Base-by-base conservation (phyloP, 2,888 invertebrate genomes). In the Apeira syringaria region DNA sequence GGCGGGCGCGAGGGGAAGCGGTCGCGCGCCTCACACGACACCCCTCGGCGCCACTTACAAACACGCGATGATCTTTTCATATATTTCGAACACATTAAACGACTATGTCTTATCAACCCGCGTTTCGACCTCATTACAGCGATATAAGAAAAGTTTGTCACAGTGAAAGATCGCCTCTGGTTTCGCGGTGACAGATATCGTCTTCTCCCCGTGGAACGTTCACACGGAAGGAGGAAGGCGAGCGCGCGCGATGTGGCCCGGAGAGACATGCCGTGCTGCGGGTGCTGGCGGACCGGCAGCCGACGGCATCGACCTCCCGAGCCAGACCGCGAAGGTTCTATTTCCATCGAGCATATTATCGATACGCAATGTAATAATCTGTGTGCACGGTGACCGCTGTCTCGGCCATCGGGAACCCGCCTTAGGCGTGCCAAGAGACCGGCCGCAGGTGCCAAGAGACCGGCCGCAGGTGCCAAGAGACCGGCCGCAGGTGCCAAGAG, bases 281-380 rank as follows among this genome's bases (percentile, higher is more conserved):
- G 88, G 5, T 89, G 89, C 63, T 89, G 89, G 89, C 88, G 89
- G 87, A 87, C 80, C 40, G 87, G 89, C 59, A 79, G 86, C 61
- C 88, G 86, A 70, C 71, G 89, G 59, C 89, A 88, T 60, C 83
- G 89, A 55, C 89, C 87, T 31, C 87, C 88, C 47, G 83, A 88
- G 35, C 53, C 75, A 39, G 66, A 68, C 45, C 65, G 59, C 42
- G 46, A 76, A 85, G 88, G 88, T 88, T 76, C 4, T 3, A 15
- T 4, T n/a, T n/a, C n/a, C n/a, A n/a, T n/a, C n/a, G n/a, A n/a
- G n/a, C n/a, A n/a, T n/a, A n/a, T n/a, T n/a, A n/a, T n/a, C n/a
- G n/a, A n/a, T n/a, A n/a, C n/a, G n/a, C n/a, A n/a, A n/a, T n/a
- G n/a, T n/a, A n/a, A n/a, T n/a, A n/a, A n/a, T n/a, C n/a, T n/a